Percentiles rank a stretch among this genome's conserved stretches.
phyloP scores from a whole-genome alignment of 1,140 invertebrate species.

The Vanessa atalanta region DNA sequence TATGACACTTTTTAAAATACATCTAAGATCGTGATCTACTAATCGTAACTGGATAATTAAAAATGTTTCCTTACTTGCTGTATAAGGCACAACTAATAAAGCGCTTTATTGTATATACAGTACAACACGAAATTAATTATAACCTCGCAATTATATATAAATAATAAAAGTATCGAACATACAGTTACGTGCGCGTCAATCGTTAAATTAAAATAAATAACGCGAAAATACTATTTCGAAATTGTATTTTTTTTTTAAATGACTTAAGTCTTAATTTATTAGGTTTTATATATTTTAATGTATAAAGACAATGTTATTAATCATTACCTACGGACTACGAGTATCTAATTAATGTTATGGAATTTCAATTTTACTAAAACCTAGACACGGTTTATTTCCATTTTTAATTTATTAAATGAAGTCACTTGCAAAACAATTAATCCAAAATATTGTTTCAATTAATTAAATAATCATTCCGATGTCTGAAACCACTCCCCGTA shows the following conservation, averaged over 20 bases:
- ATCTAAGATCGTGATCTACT: neutral
- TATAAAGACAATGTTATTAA: too few relatives aligned
- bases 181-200: neutral
- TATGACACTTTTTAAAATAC: slow-evolving; percentile 1
- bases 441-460: neutral
- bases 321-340: too few relatives aligned
- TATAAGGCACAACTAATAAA: slow-evolving; percentile 9
- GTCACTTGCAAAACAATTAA: neutral
- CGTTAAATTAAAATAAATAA: slow-evolving; percentile 2
- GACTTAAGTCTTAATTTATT: too few relatives aligned
- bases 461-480: neutral
- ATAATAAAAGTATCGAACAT: neutral
- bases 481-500: neutral
- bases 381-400: too few relatives aligned
- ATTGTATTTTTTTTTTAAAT: neutral
- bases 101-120: neutral
- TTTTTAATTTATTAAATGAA: too few relatives aligned
- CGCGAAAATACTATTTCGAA: neutral
- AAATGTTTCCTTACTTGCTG: neutral
- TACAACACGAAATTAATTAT: slow-evolving; percentile 9
- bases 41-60: slow-evolving; percentile 11
- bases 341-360: too few relatives aligned
- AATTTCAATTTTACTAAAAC: too few relatives aligned
- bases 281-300: too few relatives aligned
- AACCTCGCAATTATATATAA: neutral